These are phyloP conservation scores for Miltochrista miniata DNA, from an alignment of 2,888 invertebrate genomes.

Conservation along the genomic window DNA sequence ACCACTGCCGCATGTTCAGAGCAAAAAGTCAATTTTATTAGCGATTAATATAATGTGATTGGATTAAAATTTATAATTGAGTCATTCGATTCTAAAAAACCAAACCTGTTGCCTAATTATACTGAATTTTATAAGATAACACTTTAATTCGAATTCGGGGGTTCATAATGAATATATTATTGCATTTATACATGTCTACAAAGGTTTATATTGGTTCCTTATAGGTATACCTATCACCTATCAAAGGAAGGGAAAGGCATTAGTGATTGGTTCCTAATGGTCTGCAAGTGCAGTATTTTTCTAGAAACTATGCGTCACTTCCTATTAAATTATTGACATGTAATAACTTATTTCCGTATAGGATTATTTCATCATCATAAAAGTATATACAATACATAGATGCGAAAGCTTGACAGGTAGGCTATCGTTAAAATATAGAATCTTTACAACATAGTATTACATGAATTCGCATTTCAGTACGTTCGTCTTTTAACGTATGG, in stretches of 20 bases:
- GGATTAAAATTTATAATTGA: background rate
- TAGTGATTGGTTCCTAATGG: constrained; percentile 22
- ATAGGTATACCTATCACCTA: background rate
- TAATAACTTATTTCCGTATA: background rate
- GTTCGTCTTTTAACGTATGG: no score
- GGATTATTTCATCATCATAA: background rate
- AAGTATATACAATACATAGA: background rate
- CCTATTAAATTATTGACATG: background rate
- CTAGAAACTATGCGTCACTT: background rate
- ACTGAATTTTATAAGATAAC: background rate
- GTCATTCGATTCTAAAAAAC: no score
- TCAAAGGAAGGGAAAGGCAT: constrained; percentile 35
- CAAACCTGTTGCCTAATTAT: background rate
- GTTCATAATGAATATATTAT: no score
- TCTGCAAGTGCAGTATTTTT: background rate
- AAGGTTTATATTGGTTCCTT: no score
- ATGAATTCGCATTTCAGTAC: no score
- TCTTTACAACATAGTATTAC: no score
- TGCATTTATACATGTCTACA: no score
- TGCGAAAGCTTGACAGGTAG: no score
- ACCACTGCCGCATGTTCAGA: background rate
- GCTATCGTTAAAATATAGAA: no score
- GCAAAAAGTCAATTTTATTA: background rate
- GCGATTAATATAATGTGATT: background rate
- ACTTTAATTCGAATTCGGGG: no score